Evolutionary conservation across 1,140 invertebrate genomes (phyloP), one percentile per base, ranked within the genome.

Genomic region (Drosophila arawakana): DNA sequence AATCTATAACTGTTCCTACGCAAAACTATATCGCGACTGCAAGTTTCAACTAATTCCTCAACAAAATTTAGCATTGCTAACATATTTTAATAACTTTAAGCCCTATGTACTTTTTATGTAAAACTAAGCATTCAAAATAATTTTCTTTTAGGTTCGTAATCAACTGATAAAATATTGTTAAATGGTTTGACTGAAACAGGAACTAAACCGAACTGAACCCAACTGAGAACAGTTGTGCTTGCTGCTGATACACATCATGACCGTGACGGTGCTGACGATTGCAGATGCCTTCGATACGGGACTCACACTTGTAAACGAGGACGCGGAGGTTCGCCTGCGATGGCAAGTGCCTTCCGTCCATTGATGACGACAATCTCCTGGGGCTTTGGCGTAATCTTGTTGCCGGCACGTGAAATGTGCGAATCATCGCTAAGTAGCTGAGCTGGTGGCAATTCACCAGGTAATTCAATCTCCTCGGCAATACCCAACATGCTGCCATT

Each of bases 301-400:
- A 86, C 83, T 86, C 83, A 86, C 83, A 86, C 43, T 88, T 77
- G 71, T n/a, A 57, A 6, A 11, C 30, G 59, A 1, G 59, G 54
- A 39, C 43, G 62, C 5, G 30, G 43, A 6, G 59, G 59, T 41
- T 69, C 58, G 3, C 37, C 76, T 1, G 54, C 30, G 7, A 80
- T 47, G 9, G 73, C 49, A n/a, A 88, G 47, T 1, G 80, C 80
- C 49, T 88, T 88, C 13, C 84, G 83, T 0, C 83, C 80, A 10
- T 57, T 67, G 9, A 88, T 75, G 0, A 88, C 83, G 11, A 83
- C 70, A 6, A 88, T 46, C 13, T 89, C 84, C 70, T 75, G 55
- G 0, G 49, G 49, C 43, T 55, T 79, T 58, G 61, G 39, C 7
- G 47, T 46, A 6, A 71, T 62, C 25, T 65, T 69, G 9, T 49